Conservation (phyloP, 1,140 invertebrate species). For the Akabosia matsudoensis region DNA sequence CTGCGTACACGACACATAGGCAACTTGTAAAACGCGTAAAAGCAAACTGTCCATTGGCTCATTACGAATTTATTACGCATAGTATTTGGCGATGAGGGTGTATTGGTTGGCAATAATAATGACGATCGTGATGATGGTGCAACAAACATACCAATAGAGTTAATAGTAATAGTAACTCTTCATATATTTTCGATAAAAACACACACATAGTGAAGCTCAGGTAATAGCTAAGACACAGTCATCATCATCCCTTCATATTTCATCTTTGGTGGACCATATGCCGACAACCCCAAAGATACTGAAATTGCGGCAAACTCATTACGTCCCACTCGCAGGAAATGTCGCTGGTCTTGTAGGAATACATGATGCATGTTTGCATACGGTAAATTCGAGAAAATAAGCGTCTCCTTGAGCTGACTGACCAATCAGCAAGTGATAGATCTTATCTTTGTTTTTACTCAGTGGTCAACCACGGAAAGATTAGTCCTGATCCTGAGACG, state of each 20-base stretch:
- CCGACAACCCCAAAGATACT: too few relatives aligned
- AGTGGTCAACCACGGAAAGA: too few relatives aligned
- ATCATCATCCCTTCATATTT: too few relatives aligned
- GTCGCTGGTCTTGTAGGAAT: neutral
- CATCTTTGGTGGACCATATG: too few relatives aligned
- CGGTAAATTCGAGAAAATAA: neutral
- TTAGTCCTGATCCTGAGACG: constrained; percentile 11
- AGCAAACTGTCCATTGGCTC: neutral
- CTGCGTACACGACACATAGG: neutral
- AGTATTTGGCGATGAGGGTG: neutral
- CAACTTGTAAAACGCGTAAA: neutral
- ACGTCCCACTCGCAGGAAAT: neutral
- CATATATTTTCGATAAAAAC: too few relatives aligned
- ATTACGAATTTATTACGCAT: neutral
- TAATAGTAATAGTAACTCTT: neutral
- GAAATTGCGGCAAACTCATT: too few relatives aligned
- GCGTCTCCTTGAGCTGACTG: neutral
- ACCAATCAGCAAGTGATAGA: neutral
- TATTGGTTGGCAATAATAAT: neutral
- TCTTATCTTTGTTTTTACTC: neutral
- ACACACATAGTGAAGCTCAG: neutral
- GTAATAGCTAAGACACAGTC: neutral
- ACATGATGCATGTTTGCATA: neutral
- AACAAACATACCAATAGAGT: neutral
- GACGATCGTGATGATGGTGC: neutral